Evolutionary conservation across 2,888 invertebrate genomes (phyloP), one percentile per base, ranked within the genome.

Genomic region (Polydrusus tereticollis): DNA sequence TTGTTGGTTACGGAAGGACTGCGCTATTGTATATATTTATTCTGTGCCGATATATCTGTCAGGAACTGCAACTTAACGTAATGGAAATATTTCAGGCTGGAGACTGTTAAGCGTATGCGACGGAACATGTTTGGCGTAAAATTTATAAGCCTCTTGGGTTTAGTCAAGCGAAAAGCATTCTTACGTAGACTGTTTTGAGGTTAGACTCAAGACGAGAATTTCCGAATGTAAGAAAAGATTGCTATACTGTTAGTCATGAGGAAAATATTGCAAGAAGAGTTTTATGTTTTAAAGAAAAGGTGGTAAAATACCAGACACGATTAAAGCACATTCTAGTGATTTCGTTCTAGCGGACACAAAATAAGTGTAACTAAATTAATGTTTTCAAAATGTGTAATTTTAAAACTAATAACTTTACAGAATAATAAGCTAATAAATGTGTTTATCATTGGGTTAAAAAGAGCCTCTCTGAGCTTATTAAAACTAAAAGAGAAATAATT

Each of bases 111-210:
- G n/a, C 23, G 21, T 21, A 47, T 47, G 47, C 47, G 47, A 47
- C 12, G 47, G 20, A 47, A 47, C 47, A 47, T n/a, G 47, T 47
- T 47, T 47, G 47, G 47, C 21, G 47, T 47, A 47, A 47, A 47
- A 47, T 47, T 47, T 47, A 47, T 47, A 47, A 47, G 47, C 3
- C 47, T n/a, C n/a, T 47, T 21, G 47, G 21, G 47, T 47, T 47
- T 47, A 47, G 47, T 23, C 10, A 47, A 45, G 23, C 23, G 23
- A 47, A 47, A 21, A 47, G 20, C 12, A 23, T 47, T 21, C n/a
- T 47, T n/a, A 21, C 12, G 3, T 23, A 47, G 6, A 47, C 20
- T 47, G 47, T 23, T 47, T 47, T 47, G 47, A 23, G 21, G 47
- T 23, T 47, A 47, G 20, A 47, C 21, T n/a, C n/a, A n/a, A n/a